Base-by-base conservation (phyloP, 2,113 vertebrate species). In the Columba janthina region DNA sequence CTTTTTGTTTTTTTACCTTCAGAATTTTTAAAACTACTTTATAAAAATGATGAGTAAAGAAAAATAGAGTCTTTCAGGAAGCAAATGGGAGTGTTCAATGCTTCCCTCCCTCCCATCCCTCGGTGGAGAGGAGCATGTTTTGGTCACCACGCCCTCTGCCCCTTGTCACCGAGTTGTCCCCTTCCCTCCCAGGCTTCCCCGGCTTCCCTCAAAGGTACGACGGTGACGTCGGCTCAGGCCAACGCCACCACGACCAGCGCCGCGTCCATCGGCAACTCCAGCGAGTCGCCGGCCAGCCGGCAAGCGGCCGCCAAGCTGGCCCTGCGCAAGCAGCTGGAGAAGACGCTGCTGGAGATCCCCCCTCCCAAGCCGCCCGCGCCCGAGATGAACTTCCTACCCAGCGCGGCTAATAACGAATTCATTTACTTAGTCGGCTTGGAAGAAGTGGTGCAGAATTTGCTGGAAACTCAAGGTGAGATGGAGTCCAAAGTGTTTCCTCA, bases 351-450 rank as follows among this genome's bases (percentile, higher is more conserved):
- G 81, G 99, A 99, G 97, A 99, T 99, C 73, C 99, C 99, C 16
- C 99, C 99, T 2, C 99, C 99, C 48, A 99, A 99, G 81, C 99
- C 99, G 0, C 99, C 99, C 0, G 98, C 99, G 0, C 99, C 99
- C 0, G 99, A 99, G 94, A 99, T 99, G 97, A 99, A 98, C 93
- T 99, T 99, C 96, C 97, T 99, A 90, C 99, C 99, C 4, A 99
- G 99, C 1, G 99, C 99, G 2, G 99, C 99, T 85, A 99, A 99
- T 89, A 99, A 99, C 12, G 99, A 99, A 97, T 99, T 99, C 85
- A 99, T 99, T 94, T 99, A 99, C 97, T 96, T 99, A 95, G 98
- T 99, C 9, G 99, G 99, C 5, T 97, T 99, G 95, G 99, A 99
- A 90, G 99, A 99, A 94, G 99, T 99, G 65, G 99, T 99, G 77